Evolutionary conservation across 2,797 vertebrate genomes (phyloP).

Genomic region (Phataginus tetradactyla): DNA sequence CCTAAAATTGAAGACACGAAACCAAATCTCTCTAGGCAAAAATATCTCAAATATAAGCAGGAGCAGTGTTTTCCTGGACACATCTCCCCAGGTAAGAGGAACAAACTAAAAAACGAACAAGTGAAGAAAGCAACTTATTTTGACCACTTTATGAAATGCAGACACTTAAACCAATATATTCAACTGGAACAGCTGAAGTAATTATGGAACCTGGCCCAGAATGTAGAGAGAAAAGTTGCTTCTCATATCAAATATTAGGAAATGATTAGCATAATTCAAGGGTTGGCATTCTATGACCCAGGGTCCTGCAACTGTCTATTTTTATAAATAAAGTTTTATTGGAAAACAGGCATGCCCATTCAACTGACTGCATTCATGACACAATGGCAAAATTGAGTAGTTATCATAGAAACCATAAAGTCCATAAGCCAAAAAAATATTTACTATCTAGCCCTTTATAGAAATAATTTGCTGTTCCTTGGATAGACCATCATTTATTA

Average conservation of each 20-base stretch:
- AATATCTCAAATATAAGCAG: too few relatives aligned
- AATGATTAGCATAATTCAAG: not conserved
- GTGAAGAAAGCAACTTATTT: not conserved
- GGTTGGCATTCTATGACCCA: not conserved
- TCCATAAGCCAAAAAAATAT: not conserved
- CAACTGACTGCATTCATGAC: not conserved
- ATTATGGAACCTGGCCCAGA: not conserved
- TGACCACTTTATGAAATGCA: not conserved
- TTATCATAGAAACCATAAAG: not conserved
- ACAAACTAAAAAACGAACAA: too few relatives aligned
- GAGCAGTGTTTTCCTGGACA: too few relatives aligned
- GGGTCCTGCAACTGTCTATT: not conserved
- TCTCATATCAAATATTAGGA: not conserved
- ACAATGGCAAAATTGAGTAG: not conserved
- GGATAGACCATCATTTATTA: not conserved
- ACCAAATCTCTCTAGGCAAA: too few relatives aligned
- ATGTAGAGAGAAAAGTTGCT: not conserved
- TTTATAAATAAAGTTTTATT: not conserved
- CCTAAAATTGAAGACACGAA: too few relatives aligned
- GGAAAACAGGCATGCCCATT: not conserved
- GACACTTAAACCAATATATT: not conserved
- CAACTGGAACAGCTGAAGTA: not conserved
- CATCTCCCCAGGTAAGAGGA: too few relatives aligned
- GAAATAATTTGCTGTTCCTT: not conserved
- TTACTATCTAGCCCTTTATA: not conserved